These are phyloP conservation scores for Enteromius treurensis DNA, from an alignment of 2,797 vertebrate species.

Conservation along the genomic window DNA sequence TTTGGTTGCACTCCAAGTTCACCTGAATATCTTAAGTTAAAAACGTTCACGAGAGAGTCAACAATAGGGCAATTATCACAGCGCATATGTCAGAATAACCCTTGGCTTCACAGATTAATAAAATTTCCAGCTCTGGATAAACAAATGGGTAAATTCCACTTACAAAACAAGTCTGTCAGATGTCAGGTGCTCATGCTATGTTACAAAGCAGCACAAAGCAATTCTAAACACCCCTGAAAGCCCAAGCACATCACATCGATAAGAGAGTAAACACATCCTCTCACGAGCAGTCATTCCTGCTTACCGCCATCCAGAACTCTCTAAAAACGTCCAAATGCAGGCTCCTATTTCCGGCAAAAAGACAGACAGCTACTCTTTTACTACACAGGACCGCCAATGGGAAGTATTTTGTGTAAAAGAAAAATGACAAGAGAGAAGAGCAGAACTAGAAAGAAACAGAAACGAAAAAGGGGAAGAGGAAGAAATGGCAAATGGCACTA, in stretches of 20 bases:
- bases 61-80: background rate
- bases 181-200: conserved; percentile 1
- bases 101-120: background rate
- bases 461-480: conserved; percentile 42
- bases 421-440: background rate
- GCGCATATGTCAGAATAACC: background rate
- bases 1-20: background rate
- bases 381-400: background rate
- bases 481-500: background rate
- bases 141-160: background rate
- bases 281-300: background rate
- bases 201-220: conserved; percentile 18
- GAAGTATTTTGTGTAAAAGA: background rate
- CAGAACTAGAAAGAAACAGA: conserved; percentile 10
- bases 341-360: background rate
- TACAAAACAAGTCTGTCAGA: conserved; percentile 1
- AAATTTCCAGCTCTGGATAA: background rate
- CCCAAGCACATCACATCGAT: background rate
- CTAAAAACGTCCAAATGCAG: background rate
- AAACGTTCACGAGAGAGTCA: background rate
- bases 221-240: conserved; percentile 29
- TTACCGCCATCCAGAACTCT: conserved; percentile 21
- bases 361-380: background rate
- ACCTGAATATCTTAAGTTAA: background rate
- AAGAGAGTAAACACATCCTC: background rate